Evolutionary conservation across 1,140 invertebrate species (phyloP), one percentile per base, ranked within the genome.

Genomic region (Drosophila pallidifrons): DNA sequence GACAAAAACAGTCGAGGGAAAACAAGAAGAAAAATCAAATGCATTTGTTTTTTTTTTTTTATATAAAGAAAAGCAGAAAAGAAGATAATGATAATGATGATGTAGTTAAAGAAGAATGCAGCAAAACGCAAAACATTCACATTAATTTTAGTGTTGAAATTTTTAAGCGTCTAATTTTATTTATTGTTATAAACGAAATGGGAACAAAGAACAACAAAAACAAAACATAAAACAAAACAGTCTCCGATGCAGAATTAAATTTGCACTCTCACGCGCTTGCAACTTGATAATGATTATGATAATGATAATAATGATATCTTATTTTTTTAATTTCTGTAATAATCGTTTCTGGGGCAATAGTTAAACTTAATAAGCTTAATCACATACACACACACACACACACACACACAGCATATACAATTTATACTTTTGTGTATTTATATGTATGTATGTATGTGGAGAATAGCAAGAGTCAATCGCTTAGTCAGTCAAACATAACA

Each of bases 111-210:
- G 46, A 73, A 55, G 66, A 63, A 73, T 6, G 61, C 45, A 71
- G 58, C 41, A 66, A 75, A 71, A 68, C 65, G 58, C 57, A 73
- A 71, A 79, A 88, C 83, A 88, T 88, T 88, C 83, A 88, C 80
- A 88, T 87, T 89, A 88, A 88, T 83, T 83, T 78, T 88, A 87
- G 82, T 81, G 81, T 82, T 66, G 70, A 73, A 57, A 15, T 54
- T 68, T 74, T 68, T 73, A 59, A 73, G 54, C 54, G 47, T 59
- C 20, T 16, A 32, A 54, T 55, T 66, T 57, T 76, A 76, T 76
- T 76, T 76, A 76, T 72, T 72, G 41, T 13, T 66, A 63, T 70
- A 52, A 68, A 70, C 54, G 30, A 64, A 25, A 60, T 28, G 28
- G 45, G 43, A 54, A 46, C 35, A 52, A 38, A 54, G 13, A 45